These are phyloP conservation scores for Eucidaris tribuloides DNA, from an alignment of 35 echinoderm and acorn worm genomes.

Conservation along the genomic window DNA sequence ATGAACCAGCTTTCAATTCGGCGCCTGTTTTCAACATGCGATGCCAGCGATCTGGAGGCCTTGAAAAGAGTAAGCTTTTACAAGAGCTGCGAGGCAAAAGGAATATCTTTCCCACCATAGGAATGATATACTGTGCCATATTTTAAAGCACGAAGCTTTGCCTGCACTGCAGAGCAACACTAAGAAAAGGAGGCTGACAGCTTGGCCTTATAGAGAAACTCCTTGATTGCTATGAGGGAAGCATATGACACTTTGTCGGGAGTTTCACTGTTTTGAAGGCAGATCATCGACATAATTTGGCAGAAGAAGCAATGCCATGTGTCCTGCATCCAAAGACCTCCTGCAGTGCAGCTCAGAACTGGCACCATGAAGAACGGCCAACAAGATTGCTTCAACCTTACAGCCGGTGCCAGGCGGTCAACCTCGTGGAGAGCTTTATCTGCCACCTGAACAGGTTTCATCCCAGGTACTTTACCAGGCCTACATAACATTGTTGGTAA, in stretches of 20 bases:
- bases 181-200: slow-evolving; percentile 18
- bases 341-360: slow-evolving; percentile 17
- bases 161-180: slow-evolving; percentile 32
- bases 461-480: neutral
- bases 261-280: slow-evolving; percentile 14
- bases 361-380: slow-evolving; percentile 5
- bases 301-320: slow-evolving; percentile 17
- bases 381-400: neutral
- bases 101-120: neutral
- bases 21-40: slow-evolving; percentile 49
- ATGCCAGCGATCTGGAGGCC: neutral
- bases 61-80: slow-evolving; percentile 24
- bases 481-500: neutral
- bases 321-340: slow-evolving; percentile 42
- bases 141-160: neutral
- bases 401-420: slow-evolving; percentile 32
- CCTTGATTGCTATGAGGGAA: neutral
- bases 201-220: slow-evolving; percentile 11
- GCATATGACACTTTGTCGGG: neutral
- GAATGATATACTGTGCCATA: neutral
- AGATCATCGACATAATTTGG: slow-evolving; percentile 30
- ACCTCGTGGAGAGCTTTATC: slow-evolving; percentile 47
- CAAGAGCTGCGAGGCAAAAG: neutral
- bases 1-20: slow-evolving; percentile 8
- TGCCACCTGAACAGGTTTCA: slow-evolving; percentile 11